Percentiles rank a stretch among this genome's conserved stretches.
Evolutionary conservation across 2,888 invertebrate species (phyloP).

Genomic region (Archips crataeganus): DNA sequence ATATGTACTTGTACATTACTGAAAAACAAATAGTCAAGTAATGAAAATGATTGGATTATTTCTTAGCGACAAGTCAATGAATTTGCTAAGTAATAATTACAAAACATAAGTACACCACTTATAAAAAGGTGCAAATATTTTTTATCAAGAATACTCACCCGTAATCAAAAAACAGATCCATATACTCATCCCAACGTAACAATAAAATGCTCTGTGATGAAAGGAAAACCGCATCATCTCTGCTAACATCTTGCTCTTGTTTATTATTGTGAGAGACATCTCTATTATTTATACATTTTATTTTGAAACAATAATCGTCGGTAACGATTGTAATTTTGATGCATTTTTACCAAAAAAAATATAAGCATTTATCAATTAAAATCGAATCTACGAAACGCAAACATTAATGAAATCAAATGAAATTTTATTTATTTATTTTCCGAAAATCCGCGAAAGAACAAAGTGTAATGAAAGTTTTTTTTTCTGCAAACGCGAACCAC

Average conservation of each 20-base stretch:
- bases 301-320: background rate
- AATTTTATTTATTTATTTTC: background rate
- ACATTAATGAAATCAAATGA: background rate
- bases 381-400: background rate
- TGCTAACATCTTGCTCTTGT: constrained; percentile 54
- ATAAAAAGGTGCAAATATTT: too few relatives aligned
- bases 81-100: too few relatives aligned
- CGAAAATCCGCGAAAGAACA: background rate
- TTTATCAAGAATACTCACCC: constrained; percentile 74
- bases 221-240: constrained; percentile 82
- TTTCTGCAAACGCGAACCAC: background rate
- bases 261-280: constrained; percentile 40
- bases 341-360: too few relatives aligned
- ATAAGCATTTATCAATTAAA: too few relatives aligned
- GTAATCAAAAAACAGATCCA: constrained; percentile 93
- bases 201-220: constrained; percentile 92
- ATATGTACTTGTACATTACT: constrained; percentile 93
- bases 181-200: constrained; percentile 92
- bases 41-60: too few relatives aligned
- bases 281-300: constrained; percentile 3
- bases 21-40: constrained; percentile 47
- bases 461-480: background rate
- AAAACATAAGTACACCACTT: too few relatives aligned
- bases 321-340: background rate
- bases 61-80: too few relatives aligned